phyloP scores from a whole-genome alignment of 2,797 vertebrate genomes.

The Halcyon chelicuti region DNA sequence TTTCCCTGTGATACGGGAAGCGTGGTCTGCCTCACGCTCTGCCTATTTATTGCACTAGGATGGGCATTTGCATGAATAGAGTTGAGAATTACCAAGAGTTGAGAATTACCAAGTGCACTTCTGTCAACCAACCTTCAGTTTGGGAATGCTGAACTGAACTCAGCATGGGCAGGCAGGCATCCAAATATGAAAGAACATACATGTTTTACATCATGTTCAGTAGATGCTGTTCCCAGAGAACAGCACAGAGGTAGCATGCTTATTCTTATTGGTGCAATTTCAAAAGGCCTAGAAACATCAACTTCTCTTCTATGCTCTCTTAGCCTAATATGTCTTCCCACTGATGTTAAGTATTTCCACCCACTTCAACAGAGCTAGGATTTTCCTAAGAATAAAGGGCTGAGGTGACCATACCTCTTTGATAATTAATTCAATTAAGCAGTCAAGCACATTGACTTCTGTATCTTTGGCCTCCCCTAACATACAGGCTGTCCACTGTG shows the following conservation, averaged over 20 bases:
- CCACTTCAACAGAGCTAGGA: neutral
- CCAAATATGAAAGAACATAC: neutral
- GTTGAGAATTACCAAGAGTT: neutral
- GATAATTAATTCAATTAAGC: neutral
- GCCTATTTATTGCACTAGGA: neutral
- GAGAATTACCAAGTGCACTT: neutral
- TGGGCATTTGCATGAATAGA: neutral
- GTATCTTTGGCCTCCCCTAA: neutral
- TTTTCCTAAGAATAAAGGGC: neutral
- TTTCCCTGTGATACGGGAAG: neutral
- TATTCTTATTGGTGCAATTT: neutral
- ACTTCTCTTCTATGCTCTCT: neutral
- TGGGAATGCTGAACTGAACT: neutral
- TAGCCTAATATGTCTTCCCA: neutral
- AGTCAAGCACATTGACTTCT: neutral
- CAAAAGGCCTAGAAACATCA: neutral
- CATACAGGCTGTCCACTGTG: neutral
- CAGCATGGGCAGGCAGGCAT: neutral
- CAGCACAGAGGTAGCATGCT: neutral
- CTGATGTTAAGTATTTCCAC: neutral
- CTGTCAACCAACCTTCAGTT: neutral
- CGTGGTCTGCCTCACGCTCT: neutral
- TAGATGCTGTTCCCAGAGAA: neutral
- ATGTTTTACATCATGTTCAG: neutral
- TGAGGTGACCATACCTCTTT: neutral